These are phyloP conservation scores for Pangasius krempfi DNA, from an alignment of 2,797 vertebrate species.

Conservation along the genomic window DNA sequence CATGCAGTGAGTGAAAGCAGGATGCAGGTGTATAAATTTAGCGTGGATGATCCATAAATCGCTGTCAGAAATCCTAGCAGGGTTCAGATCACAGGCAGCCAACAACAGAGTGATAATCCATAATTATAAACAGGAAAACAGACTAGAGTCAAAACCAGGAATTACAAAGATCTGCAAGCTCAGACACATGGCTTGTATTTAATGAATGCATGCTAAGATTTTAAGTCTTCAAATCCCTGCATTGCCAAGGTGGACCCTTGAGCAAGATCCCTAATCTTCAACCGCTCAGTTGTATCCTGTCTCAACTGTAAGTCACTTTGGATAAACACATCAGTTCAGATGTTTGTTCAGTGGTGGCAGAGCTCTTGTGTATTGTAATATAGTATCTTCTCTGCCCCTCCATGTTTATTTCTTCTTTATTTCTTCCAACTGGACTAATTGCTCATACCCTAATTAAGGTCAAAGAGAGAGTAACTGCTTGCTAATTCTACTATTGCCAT, in stretches of 20 bases:
- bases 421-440: background rate
- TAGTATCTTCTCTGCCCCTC: background rate
- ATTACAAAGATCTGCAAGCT: background rate
- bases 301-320: background rate
- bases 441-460: background rate
- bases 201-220: background rate
- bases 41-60: background rate
- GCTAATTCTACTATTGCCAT: background rate
- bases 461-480: background rate
- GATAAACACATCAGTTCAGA: background rate
- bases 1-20: background rate
- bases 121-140: background rate
- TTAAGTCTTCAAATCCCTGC: background rate
- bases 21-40: background rate
- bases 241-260: background rate
- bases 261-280: background rate
- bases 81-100: background rate
- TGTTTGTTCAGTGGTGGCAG: background rate
- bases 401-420: background rate
- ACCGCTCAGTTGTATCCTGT: background rate
- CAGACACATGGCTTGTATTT: background rate
- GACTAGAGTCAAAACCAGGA: background rate
- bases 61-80: constrained; percentile 1
- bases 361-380: background rate
- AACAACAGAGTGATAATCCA: background rate